Conservation (phyloP, 2,113 vertebrate species). For the Herpailurus yagouaroundi region DNA sequence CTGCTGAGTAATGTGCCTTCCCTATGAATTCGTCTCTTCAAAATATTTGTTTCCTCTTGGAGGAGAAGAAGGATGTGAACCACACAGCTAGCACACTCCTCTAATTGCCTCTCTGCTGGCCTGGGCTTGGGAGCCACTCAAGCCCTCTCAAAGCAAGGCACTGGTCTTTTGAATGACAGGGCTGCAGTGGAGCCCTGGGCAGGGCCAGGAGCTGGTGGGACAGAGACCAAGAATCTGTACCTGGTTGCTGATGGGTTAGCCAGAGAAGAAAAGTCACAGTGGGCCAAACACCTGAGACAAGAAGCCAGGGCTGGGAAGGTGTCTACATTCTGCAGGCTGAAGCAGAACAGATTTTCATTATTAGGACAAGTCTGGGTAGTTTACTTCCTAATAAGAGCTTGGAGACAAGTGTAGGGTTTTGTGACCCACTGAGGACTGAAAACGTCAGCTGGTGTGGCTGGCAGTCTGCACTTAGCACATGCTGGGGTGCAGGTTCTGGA, state of each 20-base stretch:
- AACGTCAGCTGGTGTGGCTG: neutral
- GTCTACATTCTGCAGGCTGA: neutral
- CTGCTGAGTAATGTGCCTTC: conserved; percentile 72
- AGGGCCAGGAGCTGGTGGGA: accelerated
- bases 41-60: conserved; percentile 79
- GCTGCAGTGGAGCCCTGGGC: neutral
- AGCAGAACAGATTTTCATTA: neutral
- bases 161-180: neutral
- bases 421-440: neutral
- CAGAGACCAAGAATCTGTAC: neutral
- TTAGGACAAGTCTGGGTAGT: neutral
- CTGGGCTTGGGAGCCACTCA: neutral
- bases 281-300: neutral
- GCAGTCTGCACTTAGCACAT: accelerated
- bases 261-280: neutral
- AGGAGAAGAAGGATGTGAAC: conserved; percentile 65
- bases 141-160: neutral
- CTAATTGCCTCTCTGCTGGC: conserved; percentile 3
- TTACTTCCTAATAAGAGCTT: neutral
- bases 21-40: conserved; percentile 75
- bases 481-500: neutral
- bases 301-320: accelerated
- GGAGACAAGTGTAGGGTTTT: neutral
- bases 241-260: neutral
- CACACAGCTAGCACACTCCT: conserved; percentile 33